Percentiles rank a stretch among this genome's conserved stretches.
Conservation (phyloP, 2,797 vertebrate genomes). For the Gallinago stenura region DNA sequence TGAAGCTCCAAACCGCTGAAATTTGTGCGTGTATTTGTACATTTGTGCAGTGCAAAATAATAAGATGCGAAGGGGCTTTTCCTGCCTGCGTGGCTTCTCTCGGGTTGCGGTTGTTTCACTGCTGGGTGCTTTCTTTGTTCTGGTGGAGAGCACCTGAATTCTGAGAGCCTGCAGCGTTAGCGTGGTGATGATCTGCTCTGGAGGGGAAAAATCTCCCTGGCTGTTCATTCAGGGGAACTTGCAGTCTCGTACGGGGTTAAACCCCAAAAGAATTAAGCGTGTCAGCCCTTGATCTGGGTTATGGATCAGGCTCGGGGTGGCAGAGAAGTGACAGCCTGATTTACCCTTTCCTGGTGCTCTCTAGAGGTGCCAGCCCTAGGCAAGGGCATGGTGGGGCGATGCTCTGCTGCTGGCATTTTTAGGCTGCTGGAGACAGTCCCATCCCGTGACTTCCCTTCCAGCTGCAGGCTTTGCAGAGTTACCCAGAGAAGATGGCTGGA, state of each 20-base stretch:
- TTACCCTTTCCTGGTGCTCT: background rate
- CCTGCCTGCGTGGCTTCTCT: background rate
- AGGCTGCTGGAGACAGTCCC: constrained; percentile 3
- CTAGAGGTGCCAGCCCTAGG: background rate
- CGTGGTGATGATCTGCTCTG: fast-evolving
- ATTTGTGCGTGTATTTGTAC: constrained; percentile 40
- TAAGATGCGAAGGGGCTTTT: background rate
- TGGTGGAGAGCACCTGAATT: background rate
- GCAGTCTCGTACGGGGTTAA: background rate
- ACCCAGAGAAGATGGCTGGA: background rate
- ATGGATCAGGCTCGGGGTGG: background rate
- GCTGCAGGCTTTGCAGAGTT: constrained; percentile 15
- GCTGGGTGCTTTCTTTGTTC: background rate
- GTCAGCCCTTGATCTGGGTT: background rate
- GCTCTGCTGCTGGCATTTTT: background rate
- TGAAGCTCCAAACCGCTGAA: constrained; percentile 37
- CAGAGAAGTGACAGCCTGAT: background rate
- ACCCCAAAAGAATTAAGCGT: background rate
- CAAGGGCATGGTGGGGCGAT: background rate
- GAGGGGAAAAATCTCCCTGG: background rate
- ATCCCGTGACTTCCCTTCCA: constrained; percentile 11
- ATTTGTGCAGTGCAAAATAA: background rate
- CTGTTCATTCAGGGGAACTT: background rate
- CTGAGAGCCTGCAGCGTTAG: background rate
- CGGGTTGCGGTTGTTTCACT: background rate